A percentile compares a stretch with the other conserved stretches of the same genome.
These are phyloP conservation scores for Molossus alvarezi DNA, from an alignment of 2,797 vertebrate genomes.

Conservation along the genomic window DNA sequence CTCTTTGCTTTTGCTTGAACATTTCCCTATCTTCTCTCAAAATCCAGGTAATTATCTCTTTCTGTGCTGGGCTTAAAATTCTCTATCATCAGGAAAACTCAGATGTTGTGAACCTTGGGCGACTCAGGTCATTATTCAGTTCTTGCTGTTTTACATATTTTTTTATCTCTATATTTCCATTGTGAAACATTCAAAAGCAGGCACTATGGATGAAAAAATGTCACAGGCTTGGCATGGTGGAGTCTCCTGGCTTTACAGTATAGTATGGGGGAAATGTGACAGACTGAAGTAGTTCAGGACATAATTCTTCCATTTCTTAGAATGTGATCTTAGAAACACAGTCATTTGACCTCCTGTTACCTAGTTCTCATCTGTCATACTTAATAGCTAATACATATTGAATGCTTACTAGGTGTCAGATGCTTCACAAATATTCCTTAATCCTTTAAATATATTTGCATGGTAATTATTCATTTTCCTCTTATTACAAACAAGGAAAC, in stretches of 20 bases:
- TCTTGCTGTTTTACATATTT: not conserved
- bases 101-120: not conserved
- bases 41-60: not conserved
- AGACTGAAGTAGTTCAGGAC: not conserved
- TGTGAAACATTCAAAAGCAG: not conserved
- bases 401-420: not conserved
- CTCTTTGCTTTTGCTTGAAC: not conserved
- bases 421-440: not conserved
- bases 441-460: not conserved
- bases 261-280: not conserved
- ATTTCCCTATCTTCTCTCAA: not conserved
- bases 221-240: not conserved
- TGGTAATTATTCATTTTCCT: not conserved
- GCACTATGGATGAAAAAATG: not conserved
- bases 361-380: not conserved
- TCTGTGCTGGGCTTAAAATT: slow-evolving; percentile 15
- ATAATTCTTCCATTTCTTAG: not conserved
- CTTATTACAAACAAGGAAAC: not conserved
- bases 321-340: not conserved
- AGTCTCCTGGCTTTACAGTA: not conserved
- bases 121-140: not conserved
- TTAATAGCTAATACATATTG: not conserved
- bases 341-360: not conserved
- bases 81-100: not conserved
- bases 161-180: not conserved